These are phyloP conservation scores for Shinisaurus crocodilurus DNA, from an alignment of 2,113 vertebrate species.

Conservation along the genomic window DNA sequence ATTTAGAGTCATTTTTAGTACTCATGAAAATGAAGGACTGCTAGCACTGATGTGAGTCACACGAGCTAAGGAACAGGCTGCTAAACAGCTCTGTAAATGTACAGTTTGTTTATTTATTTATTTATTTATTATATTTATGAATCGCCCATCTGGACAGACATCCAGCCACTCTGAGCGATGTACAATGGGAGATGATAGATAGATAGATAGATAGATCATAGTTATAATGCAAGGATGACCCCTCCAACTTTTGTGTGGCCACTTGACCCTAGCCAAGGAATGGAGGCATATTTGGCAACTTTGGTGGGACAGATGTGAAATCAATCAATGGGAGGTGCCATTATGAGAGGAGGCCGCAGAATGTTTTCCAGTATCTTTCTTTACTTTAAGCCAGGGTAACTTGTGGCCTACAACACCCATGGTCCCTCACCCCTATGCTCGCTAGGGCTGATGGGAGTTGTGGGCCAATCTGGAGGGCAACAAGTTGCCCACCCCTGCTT, in stretches of 20 bases:
- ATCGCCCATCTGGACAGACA: too few species aligned
- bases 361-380: background rate
- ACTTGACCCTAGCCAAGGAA: too few species aligned
- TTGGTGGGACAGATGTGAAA: background rate
- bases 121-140: too few species aligned
- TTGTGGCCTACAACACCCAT: too few species aligned
- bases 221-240: background rate
- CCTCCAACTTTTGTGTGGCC: background rate
- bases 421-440: too few species aligned
- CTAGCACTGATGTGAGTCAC: accelerated
- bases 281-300: background rate
- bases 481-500: background rate
- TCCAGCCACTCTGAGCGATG: too few species aligned
- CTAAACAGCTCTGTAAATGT: background rate
- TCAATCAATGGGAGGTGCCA: background rate
- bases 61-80: background rate
- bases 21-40: accelerated
- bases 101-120: too few species aligned
- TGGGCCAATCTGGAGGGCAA: too few species aligned
- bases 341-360: background rate
- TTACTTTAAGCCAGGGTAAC: too few species aligned
- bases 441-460: too few species aligned
- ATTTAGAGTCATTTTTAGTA: background rate
- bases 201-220: background rate
- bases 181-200: background rate